Base-by-base conservation (phyloP, 2,113 vertebrate genomes). In the Aleadryas rufinucha region DNA sequence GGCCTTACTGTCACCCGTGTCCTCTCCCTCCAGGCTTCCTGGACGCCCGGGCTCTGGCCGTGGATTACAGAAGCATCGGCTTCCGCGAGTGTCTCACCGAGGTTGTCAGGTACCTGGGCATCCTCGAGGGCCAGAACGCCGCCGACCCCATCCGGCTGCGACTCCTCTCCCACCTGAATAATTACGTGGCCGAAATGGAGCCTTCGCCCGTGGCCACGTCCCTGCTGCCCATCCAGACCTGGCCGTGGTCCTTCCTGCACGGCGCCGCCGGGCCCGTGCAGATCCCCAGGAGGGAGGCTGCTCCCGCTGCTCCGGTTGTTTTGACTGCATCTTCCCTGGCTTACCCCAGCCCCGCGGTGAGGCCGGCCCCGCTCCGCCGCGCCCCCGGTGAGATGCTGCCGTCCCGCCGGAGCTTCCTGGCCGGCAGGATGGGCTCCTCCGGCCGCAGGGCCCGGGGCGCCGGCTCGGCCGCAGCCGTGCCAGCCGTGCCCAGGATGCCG, bases 81-180 rank as follows among this genome's bases (percentile, higher is more conserved):
- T 99, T 99, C 89, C 98, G 99, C 10, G 99, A 99, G 83, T 99
- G 99, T 12, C 98, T 99, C 74, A 99, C 99, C 0, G 99, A 99
- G 61, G 99, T 99, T 65, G 98, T 99, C 89, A 98, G 99, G 92
- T 99, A 99, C 97, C 98, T 99, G 95, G 98, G 98, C 53, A 95
- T 98, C 79, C 98, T 99, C 24, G 99, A 99, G 87, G 99, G 99
- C 11, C 97, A 98, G 16, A 98, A 99, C 20, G 97, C 98, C 1
- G 37, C 97, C 2, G 99, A 99, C 87, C 99, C 99, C 6, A 98
- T 99, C 45, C 98, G 98, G 42, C 98, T 99, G 65, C 99, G 99
- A 47, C 98, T 99, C 44, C 98, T 99, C 60, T 99, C 99, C 71
- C 99, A 99, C 96, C 98, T 99, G 50, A 99, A 99, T 88, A 99